phyloP scores from a whole-genome alignment of 1,140 invertebrate genomes.

The Oncopodura yosiiana region DNA sequence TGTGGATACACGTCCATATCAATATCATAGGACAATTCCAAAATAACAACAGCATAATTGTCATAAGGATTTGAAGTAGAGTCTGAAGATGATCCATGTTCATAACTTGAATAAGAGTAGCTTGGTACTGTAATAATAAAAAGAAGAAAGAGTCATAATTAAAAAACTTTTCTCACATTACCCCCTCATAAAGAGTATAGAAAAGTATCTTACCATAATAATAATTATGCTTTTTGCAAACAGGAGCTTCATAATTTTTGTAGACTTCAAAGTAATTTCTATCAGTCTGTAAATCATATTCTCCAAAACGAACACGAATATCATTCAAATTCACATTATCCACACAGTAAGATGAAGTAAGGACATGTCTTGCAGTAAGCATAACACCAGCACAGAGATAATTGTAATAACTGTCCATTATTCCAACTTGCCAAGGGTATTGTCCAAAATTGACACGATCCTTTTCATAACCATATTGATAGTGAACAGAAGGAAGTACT shows the following conservation, averaged over 20 bases:
- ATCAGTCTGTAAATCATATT: constrained; percentile 28
- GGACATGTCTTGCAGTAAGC: constrained; percentile 26
- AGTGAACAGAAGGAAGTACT: constrained; percentile 26
- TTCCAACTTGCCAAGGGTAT: constrained; percentile 29
- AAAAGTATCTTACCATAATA: constrained; percentile 24
- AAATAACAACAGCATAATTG: constrained; percentile 25
- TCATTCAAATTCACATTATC: constrained; percentile 8
- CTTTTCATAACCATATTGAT: constrained; percentile 24
- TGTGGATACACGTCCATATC: constrained; percentile 33
- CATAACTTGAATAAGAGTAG: background rate
- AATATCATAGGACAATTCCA: constrained; percentile 27
- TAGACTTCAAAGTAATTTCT: constrained; percentile 29
- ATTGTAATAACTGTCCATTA: constrained; percentile 27
- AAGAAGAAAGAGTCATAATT: background rate
- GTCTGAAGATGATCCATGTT: background rate
- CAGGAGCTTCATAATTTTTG: constrained; percentile 26
- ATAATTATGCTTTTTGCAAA: constrained; percentile 30
- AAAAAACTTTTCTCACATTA: background rate
- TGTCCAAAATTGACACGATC: constrained; percentile 24
- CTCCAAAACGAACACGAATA: constrained; percentile 27
- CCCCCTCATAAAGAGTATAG: background rate
- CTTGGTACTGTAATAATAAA: constrained; percentile 10
- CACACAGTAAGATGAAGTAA: constrained; percentile 27
- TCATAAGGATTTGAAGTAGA: background rate
- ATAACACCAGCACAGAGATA: constrained; percentile 25